These are phyloP conservation scores for Caradrina kadenii DNA, from an alignment of 2,888 invertebrate species.

Conservation along the genomic window DNA sequence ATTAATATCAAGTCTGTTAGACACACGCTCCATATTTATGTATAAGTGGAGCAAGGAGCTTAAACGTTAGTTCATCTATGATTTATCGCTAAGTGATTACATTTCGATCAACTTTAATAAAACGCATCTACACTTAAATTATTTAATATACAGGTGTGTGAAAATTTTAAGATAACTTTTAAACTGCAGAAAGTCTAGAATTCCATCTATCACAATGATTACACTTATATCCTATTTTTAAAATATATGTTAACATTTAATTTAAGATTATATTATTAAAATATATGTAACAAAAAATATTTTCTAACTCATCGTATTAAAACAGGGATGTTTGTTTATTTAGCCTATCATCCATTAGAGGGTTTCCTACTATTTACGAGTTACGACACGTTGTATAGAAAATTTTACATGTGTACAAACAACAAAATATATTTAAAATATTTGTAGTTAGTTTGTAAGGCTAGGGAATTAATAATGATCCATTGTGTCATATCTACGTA, in stretches of 20 bases:
- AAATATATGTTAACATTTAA: too few species aligned
- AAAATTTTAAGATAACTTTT: background rate
- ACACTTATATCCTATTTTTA: background rate
- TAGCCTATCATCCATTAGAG: background rate
- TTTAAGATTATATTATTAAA: too few species aligned
- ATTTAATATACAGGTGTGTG: background rate
- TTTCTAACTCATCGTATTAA: too few species aligned
- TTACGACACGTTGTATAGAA: background rate
- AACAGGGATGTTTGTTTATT: background rate
- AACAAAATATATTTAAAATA: background rate
- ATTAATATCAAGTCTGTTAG: constrained; percentile 62
- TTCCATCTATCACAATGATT: background rate
- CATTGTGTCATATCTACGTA: constrained; percentile 23
- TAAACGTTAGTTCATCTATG: constrained; percentile 45
- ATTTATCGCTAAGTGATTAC: constrained; percentile 40
- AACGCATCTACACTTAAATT: background rate
- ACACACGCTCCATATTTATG: constrained; percentile 57
- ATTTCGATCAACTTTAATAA: constrained; percentile 6
- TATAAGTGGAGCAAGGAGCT: constrained; percentile 55
- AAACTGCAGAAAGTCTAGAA: background rate
- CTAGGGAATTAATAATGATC: constrained; percentile 10
- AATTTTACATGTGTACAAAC: background rate
- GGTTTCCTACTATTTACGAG: background rate
- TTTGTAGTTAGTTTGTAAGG: background rate
- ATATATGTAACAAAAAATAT: too few species aligned